Percentiles rank a stretch among this genome's conserved stretches.
Conservation (phyloP, 2,797 vertebrate genomes). For the Ispidina picta region DNA sequence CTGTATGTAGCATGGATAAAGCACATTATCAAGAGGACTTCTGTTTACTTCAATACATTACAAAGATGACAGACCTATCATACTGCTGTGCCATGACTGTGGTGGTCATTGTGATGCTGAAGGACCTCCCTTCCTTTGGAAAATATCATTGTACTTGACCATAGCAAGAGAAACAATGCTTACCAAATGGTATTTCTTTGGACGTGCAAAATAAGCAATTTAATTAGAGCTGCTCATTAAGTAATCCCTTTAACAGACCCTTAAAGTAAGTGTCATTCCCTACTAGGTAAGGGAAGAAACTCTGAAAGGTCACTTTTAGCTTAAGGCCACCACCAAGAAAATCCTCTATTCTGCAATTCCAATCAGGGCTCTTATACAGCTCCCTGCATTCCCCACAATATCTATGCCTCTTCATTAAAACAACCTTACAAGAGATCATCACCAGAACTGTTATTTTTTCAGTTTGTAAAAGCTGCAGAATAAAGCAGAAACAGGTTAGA, state of each 20-base stretch:
- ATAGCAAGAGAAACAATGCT: not conserved
- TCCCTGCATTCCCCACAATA: not conserved
- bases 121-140: not conserved
- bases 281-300: not conserved
- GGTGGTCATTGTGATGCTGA: not conserved
- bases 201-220: not conserved
- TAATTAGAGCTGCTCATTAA: not conserved
- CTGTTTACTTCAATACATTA: not conserved
- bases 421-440: not conserved
- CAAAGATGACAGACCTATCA: not conserved
- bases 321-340: not conserved
- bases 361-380: not conserved
- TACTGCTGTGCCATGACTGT: not conserved
- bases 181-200: not conserved
- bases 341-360: not conserved
- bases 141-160: not conserved
- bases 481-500: not conserved
- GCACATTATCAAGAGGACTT: not conserved
- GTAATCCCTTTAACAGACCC: not conserved
- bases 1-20: not conserved
- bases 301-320: not conserved
- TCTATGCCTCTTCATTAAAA: not conserved
- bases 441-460: not conserved
- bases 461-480: too few relatives aligned
- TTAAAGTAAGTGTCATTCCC: not conserved